Conservation (phyloP, 1,140 invertebrate species). For the Helicoverpa armigera region DNA sequence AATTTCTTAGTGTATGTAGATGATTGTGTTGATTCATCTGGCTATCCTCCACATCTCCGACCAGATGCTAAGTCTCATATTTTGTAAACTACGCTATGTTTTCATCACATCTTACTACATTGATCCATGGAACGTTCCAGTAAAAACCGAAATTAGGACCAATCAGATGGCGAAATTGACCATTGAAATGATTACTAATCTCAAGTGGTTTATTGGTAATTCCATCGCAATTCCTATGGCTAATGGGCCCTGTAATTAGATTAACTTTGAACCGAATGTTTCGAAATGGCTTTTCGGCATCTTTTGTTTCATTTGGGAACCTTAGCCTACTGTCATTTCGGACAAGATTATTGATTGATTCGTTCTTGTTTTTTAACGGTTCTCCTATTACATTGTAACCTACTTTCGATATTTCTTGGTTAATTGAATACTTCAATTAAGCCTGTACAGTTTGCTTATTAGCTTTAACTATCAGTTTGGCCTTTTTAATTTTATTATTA, state of each 20-base stretch:
- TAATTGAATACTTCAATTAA: not conserved
- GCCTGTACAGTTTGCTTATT: not conserved
- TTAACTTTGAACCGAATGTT: constrained; percentile 20
- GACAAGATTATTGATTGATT: constrained; percentile 4
- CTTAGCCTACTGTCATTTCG: not conserved
- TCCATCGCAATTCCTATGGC: constrained; percentile 24
- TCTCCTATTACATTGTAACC: not conserved
- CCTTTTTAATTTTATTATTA: not conserved
- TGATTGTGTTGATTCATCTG: not conserved
- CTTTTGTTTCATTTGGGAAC: constrained; percentile 17
- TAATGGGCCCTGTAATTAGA: constrained; percentile 39
- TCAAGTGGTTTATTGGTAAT: constrained; percentile 24
- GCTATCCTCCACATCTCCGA: not conserved
- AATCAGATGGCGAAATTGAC: constrained; percentile 4
- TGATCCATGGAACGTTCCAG: constrained; percentile 5
- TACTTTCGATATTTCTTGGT: not conserved
- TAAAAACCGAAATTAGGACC: constrained; percentile 11
- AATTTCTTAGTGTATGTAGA: no score
- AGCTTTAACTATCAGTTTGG: not conserved
- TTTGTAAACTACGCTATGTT: not conserved
- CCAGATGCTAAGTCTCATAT: not conserved
- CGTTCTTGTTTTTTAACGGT: constrained; percentile 22
- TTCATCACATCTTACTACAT: constrained; percentile 17
- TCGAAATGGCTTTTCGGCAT: constrained; percentile 23
- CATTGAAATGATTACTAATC: constrained; percentile 16